A percentile compares a stretch with the other conserved stretches of the same genome.
These are phyloP conservation scores for Mus spicilegus DNA, from an alignment of 2,113 vertebrate species.

Conservation along the genomic window DNA sequence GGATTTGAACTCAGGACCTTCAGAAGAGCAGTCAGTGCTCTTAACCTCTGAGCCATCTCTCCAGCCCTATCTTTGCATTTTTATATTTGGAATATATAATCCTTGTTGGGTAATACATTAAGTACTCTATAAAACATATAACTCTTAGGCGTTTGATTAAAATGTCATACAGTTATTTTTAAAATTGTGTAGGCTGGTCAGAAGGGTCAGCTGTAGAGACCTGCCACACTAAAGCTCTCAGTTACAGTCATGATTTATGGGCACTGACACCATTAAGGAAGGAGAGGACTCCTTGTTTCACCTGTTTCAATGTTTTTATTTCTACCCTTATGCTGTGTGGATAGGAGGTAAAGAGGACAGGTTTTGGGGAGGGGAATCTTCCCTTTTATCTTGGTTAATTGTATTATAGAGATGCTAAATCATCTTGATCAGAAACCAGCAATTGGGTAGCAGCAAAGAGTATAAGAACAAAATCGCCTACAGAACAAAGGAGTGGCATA, in stretches of 20 bases:
- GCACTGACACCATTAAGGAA: conserved; percentile 35
- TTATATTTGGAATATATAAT: conserved; percentile 42
- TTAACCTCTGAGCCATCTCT: too few relatives aligned
- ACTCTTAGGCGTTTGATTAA: not conserved
- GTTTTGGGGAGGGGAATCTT: not conserved
- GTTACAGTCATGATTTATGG: not conserved
- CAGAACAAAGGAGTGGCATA: not conserved
- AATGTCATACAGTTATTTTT: not conserved
- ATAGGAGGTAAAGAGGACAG: not conserved
- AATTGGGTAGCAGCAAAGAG: not conserved
- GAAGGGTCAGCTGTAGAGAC: too few relatives aligned
- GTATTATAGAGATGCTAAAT: not conserved
- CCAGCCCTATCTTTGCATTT: not conserved
- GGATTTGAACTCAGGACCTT: too few relatives aligned
- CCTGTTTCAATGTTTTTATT: not conserved
- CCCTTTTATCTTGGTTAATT: not conserved
- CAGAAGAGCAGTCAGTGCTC: too few relatives aligned
- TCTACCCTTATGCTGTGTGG: not conserved
- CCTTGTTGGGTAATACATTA: not conserved
- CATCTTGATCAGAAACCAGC: not conserved
- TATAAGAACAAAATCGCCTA: not conserved
- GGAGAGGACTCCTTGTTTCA: not conserved
- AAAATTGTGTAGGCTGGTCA: not conserved
- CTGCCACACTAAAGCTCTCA: not conserved
- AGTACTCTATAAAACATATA: conserved; percentile 14